Conservation (phyloP, 2,797 vertebrate genomes). For the Xiphophorus birchmanni region DNA sequence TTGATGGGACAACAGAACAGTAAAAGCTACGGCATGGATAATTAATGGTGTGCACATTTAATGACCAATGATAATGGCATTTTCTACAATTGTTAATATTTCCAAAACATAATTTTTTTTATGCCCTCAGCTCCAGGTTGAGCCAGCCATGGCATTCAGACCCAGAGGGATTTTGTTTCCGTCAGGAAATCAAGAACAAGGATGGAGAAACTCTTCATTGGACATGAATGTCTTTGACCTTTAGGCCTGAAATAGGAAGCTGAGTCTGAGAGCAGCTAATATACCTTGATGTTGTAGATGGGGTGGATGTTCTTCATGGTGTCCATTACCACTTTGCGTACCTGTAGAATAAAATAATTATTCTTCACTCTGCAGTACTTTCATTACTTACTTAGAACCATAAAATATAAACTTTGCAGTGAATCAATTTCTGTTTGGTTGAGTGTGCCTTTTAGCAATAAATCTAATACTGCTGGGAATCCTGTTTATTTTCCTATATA, state of each 20-base stretch:
- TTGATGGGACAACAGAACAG: not conserved
- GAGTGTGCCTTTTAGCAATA: not conserved
- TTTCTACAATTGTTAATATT: not conserved
- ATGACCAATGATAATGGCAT: not conserved
- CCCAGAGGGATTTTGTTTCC: conserved; percentile 60
- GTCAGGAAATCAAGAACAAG: conserved; percentile 76
- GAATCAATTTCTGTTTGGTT: not conserved
- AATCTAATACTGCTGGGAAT: not conserved
- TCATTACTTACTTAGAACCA: not conserved
- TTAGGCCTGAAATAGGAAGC: not conserved
- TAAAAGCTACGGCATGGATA: not conserved
- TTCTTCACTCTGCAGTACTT: not conserved
- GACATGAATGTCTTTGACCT: conserved; percentile 25
- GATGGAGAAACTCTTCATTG: conserved; percentile 75
- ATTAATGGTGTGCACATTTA: not conserved
- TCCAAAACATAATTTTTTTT: not conserved
- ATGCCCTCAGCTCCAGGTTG: conserved; percentile 72
- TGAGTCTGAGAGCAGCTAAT: not conserved
- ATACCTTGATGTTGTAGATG: conserved; percentile 98
- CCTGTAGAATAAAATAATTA: conserved; percentile 75
- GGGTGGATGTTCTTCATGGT: conserved; percentile 99
- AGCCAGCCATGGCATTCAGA: conserved; percentile 48
- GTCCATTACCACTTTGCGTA: conserved; percentile 95
- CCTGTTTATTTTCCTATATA: not conserved
- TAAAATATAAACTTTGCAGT: not conserved